Evolutionary conservation across 2,797 vertebrate species (phyloP).

Genomic region (Loriculus beryllinus): DNA sequence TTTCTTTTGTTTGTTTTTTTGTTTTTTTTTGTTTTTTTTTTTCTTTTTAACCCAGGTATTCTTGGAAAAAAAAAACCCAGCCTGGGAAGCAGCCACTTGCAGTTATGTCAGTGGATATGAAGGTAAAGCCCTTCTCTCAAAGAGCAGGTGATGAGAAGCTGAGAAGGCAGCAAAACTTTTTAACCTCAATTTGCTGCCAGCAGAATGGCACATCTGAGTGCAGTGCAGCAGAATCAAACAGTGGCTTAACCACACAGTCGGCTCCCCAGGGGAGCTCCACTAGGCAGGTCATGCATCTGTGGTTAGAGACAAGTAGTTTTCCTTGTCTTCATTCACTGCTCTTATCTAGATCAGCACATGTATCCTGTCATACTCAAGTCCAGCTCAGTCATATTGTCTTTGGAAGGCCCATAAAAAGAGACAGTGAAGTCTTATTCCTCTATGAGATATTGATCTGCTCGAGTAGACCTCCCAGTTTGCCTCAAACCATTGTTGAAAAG

Average conservation of each 20-base stretch:
- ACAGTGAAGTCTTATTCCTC: background rate
- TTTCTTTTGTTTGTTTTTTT: too few relatives aligned
- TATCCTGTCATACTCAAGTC: background rate
- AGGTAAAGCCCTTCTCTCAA: background rate
- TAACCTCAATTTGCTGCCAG: background rate
- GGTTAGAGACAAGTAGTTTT: background rate
- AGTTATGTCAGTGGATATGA: background rate
- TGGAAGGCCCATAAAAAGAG: background rate
- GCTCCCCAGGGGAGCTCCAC: background rate
- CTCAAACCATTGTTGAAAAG: background rate
- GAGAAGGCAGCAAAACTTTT: background rate
- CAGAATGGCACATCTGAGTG: background rate
- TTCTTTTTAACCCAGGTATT: background rate
- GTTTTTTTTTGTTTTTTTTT: background rate
- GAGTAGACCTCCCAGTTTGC: background rate
- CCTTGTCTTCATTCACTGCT: background rate
- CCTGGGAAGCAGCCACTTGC: background rate
- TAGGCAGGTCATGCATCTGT: background rate
- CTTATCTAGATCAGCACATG: background rate
- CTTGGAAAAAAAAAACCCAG: background rate
- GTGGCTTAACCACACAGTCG: background rate
- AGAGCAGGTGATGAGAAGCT: background rate
- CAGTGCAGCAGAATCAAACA: background rate
- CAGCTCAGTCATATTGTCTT: background rate
- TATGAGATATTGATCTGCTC: background rate